Base-by-base conservation (phyloP, 2,888 invertebrate genomes). In the Silvanus unidentatus region DNA sequence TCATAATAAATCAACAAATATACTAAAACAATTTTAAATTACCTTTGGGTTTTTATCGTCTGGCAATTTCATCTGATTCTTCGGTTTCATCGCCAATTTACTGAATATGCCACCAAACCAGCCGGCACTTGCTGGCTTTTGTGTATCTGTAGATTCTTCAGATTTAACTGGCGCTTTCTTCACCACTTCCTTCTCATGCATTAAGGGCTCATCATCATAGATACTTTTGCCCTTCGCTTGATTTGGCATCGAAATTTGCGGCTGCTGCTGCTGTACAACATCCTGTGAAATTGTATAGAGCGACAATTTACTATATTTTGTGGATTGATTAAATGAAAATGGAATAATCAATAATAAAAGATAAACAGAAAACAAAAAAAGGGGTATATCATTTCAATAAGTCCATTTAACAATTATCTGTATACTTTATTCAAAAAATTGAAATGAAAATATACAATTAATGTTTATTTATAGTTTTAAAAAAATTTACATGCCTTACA, bases 61-160 rank as follows among this genome's bases (percentile, higher is more conserved):
- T 1, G 96, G 95, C 57, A 96, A 76, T 65, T 88, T 93, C 92
- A 94, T 94, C 77, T 94, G 93, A 77, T 93, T 94, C 73, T 89
- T 91, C 36, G 88, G 84, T 57, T 87, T 86, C 42, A 87, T 77
- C 13, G 88, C 79, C 47, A 92, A 76, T 72, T 88, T 89, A 70
- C 82, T 88, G 75, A 89, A 88, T 59, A 93, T 78, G 40, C 91
- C 90, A 50, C 90, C 90, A 64, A 94, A 85, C 89, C 93, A 92
- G 44, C 89, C 84, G 9, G 69, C 66, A 16, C 62, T 63, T 35
- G 65, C 61, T 22, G 55, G 53, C 43, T 60, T 61, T 14, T 56
- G 59, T 40, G 47, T 49, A 2, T 48, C 42, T 2, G 53, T 44
- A 9, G 55, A 44, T 35, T 54, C 43, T 49, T 63, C 61, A 2